A percentile compares a stretch with the other conserved stretches of the same genome.
Conservation (phyloP, 2,113 vertebrate genomes). For the Peromyscus polionotus region DNA sequence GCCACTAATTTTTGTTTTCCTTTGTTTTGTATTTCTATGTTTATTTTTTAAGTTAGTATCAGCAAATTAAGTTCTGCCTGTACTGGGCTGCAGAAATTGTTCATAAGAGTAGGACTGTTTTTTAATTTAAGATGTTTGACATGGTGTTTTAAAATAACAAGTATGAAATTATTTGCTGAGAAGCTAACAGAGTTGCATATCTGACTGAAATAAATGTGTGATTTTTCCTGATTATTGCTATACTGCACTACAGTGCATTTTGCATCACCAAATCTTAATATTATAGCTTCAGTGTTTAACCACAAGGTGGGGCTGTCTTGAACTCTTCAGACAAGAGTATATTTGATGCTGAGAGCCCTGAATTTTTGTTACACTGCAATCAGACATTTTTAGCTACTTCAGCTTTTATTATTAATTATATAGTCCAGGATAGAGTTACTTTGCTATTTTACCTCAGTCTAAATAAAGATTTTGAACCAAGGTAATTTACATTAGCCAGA, state of each 20-base stretch:
- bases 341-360: no score
- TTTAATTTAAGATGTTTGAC: slow-evolving; percentile 54
- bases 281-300: no score
- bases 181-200: slow-evolving; percentile 58
- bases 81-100: slow-evolving; percentile 62
- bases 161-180: slow-evolving; percentile 58
- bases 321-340: no score
- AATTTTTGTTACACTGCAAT: no score
- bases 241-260: no score
- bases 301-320: no score
- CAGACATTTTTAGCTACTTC: no score
- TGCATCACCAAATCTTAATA: no score
- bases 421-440: no score
- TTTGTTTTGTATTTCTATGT: slow-evolving; percentile 11
- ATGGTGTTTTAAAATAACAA: slow-evolving; percentile 63
- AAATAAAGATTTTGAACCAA: background rate
- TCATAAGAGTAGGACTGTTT: slow-evolving; percentile 43
- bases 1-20: slow-evolving; percentile 56
- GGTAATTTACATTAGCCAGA: background rate
- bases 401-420: no score
- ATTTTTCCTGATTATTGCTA: background rate
- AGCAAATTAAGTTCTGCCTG: slow-evolving; percentile 74
- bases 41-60: slow-evolving; percentile 40
- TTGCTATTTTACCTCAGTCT: no score
- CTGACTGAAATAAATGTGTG: slow-evolving; percentile 52